These are phyloP conservation scores for Acestrorhynchus altus DNA, from an alignment of 2,797 vertebrate species.

Conservation along the genomic window DNA sequence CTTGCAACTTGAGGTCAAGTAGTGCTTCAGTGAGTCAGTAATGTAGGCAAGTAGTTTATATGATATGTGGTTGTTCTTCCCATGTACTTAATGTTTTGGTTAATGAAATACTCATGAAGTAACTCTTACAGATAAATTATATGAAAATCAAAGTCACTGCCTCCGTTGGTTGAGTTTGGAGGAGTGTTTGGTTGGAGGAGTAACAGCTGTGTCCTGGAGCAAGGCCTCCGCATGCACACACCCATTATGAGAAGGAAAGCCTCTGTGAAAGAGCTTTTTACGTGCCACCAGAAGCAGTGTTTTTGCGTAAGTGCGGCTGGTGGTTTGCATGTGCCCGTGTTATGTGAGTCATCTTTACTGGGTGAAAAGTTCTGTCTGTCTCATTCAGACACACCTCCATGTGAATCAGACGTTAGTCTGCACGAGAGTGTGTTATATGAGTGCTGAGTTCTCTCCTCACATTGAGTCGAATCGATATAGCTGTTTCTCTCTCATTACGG, in stretches of 20 bases:
- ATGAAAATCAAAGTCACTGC: too few species aligned
- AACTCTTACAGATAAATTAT: background rate
- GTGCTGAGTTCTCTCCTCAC: slow-evolving; percentile 1
- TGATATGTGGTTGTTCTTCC: too few species aligned
- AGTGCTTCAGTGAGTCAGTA: too few species aligned
- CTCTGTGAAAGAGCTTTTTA: background rate
- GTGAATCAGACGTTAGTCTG: background rate
- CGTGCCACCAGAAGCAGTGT: slow-evolving; percentile 2
- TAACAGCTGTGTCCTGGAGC: background rate
- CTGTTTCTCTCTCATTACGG: slow-evolving; percentile 30
- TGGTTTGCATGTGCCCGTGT: background rate
- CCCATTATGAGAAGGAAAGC: background rate
- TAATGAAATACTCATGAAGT: too few species aligned
- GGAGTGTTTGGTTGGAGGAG: slow-evolving; percentile 14
- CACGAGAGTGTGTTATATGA: slow-evolving; percentile 18
- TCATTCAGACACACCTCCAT: background rate
- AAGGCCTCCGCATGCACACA: background rate
- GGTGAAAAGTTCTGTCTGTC: background rate
- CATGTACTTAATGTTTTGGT: too few species aligned
- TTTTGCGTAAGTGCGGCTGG: slow-evolving; percentile 1
- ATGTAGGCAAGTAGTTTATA: too few species aligned
- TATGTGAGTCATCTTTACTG: background rate
- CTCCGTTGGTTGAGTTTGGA: background rate
- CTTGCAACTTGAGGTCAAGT: too few species aligned
- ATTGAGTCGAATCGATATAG: slow-evolving; percentile 30